A percentile compares a stretch with the other conserved stretches of the same genome.
Conservation (phyloP, 2,113 vertebrate species). For the human region DNA sequence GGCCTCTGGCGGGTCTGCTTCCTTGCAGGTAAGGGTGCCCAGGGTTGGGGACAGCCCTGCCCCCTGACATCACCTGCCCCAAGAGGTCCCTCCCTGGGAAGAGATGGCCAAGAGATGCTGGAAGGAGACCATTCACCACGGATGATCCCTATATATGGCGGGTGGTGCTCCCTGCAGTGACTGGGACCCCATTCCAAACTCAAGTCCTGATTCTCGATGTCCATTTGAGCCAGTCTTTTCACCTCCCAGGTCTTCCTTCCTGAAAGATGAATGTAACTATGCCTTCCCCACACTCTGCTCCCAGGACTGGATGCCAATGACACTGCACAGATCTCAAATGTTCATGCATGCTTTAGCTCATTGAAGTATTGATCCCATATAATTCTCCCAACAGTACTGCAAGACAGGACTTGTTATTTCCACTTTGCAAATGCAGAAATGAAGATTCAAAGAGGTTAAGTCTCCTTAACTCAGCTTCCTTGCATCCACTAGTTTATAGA, state of each 20-base stretch:
- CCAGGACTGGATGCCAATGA: background rate
- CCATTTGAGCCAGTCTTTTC: background rate
- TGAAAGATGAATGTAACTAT: background rate
- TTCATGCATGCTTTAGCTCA: rapidly evolving
- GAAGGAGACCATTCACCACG: rapidly evolving
- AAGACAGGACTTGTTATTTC: background rate
- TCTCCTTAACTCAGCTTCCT: background rate
- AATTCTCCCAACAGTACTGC: background rate
- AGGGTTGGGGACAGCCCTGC: rapidly evolving
- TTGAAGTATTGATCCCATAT: rapidly evolving
- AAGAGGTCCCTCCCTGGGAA: too few species aligned
- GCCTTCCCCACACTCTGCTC: background rate
- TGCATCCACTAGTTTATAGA: background rate
- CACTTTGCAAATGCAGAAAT: background rate
- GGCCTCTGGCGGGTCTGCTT: conserved; percentile 98
- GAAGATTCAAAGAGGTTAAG: background rate
- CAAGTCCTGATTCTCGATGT: background rate
- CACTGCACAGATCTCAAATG: rapidly evolving
- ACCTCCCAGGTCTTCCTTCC: rapidly evolving
- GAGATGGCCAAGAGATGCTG: background rate
- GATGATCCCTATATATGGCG: rapidly evolving
- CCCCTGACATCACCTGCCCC: background rate
- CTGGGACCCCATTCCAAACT: rapidly evolving
- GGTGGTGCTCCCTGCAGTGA: rapidly evolving
- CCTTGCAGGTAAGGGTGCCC: conserved; percentile 86